These are phyloP conservation scores for Trididemnum clinides DNA, from an alignment of 23 tunicate species.

Conservation along the genomic window DNA sequence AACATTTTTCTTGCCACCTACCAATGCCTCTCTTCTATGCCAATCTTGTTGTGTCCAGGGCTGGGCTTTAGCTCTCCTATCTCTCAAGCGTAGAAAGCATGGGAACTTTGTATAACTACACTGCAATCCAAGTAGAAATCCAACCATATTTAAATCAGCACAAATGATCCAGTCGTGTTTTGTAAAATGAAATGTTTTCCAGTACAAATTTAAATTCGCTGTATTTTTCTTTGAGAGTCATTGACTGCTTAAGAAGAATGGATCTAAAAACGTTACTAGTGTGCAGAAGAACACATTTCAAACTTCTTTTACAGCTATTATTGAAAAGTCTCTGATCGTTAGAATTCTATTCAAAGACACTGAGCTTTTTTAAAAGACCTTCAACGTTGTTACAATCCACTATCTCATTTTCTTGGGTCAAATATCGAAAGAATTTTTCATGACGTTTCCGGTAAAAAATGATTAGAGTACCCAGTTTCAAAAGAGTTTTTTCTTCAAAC, in stretches of 20 bases:
- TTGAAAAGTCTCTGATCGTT: slow-evolving; percentile 2
- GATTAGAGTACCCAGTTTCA: slow-evolving; percentile 8
- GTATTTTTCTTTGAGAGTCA: neutral
- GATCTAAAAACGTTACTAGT: slow-evolving; percentile 16
- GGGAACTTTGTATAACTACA: slow-evolving; percentile 21
- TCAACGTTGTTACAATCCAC: slow-evolving; percentile 13
- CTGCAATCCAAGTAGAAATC: slow-evolving; percentile 2
- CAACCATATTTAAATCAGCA: slow-evolving; percentile 24
- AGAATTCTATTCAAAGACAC: neutral
- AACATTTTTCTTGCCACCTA: slow-evolving; percentile 9
- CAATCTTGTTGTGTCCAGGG: slow-evolving; percentile 21
- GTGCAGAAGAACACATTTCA: slow-evolving; percentile 26
- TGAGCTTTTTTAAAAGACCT: slow-evolving; percentile 19
- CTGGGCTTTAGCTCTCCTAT: slow-evolving; percentile 23
- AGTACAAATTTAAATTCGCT: neutral
- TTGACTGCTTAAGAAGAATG: slow-evolving; percentile 17
- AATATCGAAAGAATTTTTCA: slow-evolving; percentile 1
- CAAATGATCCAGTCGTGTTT: slow-evolving; percentile 21
- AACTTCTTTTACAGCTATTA: slow-evolving; percentile 15
- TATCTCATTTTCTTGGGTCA: slow-evolving; percentile 19
- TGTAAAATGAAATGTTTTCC: neutral
- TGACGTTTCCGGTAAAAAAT: slow-evolving; percentile 7
- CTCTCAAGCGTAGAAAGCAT: slow-evolving; percentile 25
- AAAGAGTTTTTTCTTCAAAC: slow-evolving; percentile 16
- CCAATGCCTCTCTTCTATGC: slow-evolving; percentile 17